phyloP scores from a whole-genome alignment of 2,113 vertebrate genomes.

The Tragelaphus strepsiceros region DNA sequence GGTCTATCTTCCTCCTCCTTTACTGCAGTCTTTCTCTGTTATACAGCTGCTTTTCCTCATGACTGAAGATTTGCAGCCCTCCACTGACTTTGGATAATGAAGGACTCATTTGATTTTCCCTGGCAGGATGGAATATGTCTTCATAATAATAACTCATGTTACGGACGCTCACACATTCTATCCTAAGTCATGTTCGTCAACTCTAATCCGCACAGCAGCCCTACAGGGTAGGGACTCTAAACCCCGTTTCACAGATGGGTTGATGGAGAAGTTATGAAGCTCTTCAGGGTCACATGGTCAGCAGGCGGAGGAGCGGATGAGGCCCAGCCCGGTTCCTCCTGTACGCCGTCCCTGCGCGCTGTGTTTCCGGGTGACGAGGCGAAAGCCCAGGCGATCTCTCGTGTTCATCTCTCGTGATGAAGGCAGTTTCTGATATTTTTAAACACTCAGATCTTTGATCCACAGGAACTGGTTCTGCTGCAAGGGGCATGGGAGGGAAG shows the following conservation, averaged over 20 bases:
- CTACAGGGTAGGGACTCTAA: neutral
- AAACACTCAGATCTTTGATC: neutral
- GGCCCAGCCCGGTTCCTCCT: neutral
- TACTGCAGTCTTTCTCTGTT: accelerated
- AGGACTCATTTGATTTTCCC: neutral
- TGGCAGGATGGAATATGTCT: neutral
- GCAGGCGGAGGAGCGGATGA: neutral
- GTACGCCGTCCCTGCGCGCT: accelerated
- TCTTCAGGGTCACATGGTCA: neutral
- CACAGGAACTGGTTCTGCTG: neutral
- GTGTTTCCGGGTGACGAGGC: neutral
- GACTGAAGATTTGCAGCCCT: neutral
- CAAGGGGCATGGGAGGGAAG: neutral
- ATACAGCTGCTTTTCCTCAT: neutral
- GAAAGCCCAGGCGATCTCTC: accelerated
- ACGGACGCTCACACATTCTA: neutral
- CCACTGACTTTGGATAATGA: neutral
- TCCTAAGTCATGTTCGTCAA: neutral
- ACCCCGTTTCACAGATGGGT: neutral
- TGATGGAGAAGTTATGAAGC: neutral
- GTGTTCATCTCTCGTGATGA: too few species aligned
- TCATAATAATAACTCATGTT: neutral
- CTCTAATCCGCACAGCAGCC: neutral
- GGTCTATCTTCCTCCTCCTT: neutral
- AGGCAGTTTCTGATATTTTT: too few species aligned